phyloP scores from a whole-genome alignment of 2,113 vertebrate genomes.

The Gymnobelideus leadbeateri region DNA sequence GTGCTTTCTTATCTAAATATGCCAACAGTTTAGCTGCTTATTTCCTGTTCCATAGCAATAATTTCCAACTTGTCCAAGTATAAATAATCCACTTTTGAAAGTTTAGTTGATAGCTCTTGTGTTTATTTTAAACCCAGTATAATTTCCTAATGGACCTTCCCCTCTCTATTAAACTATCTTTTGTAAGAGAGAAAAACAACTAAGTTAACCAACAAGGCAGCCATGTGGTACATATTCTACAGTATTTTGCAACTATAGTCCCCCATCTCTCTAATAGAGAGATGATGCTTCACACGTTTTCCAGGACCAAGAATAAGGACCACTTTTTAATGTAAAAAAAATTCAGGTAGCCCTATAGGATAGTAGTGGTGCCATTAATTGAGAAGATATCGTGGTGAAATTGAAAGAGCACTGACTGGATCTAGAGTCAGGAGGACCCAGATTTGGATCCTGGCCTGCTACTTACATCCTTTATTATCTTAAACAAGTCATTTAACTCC shows the following conservation, averaged over 20 bases:
- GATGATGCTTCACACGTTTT: neutral
- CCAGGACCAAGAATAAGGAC: neutral
- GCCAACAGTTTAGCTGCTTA: too few species aligned
- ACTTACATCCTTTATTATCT: neutral
- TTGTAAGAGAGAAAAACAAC: neutral
- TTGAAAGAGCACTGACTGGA: neutral
- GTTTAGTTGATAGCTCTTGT: neutral
- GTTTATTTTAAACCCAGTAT: neutral
- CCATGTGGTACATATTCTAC: neutral
- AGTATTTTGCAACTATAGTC: neutral
- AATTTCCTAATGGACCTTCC: too few species aligned
- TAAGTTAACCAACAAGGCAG: neutral
- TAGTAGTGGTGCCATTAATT: neutral
- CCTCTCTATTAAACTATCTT: neutral
- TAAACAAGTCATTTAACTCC: neutral
- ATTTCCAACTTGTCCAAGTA: neutral
- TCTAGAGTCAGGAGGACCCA: neutral
- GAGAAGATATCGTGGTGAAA: neutral
- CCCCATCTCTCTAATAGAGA: neutral
- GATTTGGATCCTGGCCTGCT: neutral
- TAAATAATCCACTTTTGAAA: neutral
- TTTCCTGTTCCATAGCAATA: neutral
- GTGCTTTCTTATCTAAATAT: neutral
- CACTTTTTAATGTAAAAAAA: neutral
- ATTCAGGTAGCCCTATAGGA: neutral